Conservation (phyloP, 92 coral and sea anemone species). For the Zoanthus sansibaricus region DNA sequence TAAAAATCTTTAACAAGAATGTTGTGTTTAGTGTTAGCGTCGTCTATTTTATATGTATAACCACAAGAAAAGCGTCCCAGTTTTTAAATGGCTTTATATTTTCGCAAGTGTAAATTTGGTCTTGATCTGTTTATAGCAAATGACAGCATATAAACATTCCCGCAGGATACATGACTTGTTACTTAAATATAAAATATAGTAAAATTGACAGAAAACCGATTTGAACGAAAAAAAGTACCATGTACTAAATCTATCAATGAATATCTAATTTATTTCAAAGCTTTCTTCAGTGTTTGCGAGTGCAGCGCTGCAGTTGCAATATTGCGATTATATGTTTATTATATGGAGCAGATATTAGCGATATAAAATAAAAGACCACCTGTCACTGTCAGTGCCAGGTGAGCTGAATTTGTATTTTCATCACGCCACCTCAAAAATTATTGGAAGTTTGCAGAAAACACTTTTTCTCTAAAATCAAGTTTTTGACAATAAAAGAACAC, state of each 20-base stretch:
- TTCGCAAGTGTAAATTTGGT: background rate
- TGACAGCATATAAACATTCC: background rate
- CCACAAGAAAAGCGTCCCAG: background rate
- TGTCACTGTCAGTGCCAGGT: background rate
- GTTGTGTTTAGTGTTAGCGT: background rate
- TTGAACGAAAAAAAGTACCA: too few relatives aligned
- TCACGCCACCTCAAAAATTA: too few relatives aligned
- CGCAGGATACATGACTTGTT: background rate
- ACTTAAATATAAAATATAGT: background rate
- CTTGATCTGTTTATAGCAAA: background rate
- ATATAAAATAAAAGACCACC: background rate
- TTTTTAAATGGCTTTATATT: background rate
- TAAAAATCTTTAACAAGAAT: background rate
- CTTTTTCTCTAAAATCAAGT: background rate
- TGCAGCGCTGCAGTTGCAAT: too few relatives aligned
- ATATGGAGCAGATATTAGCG: too few relatives aligned
- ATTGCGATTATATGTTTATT: too few relatives aligned
- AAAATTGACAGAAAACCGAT: too few relatives aligned
- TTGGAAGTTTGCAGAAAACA: background rate
- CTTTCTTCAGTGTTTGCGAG: too few relatives aligned
- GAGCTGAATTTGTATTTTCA: too few relatives aligned
- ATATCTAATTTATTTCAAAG: too few relatives aligned
- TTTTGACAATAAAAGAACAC: background rate
- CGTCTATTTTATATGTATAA: background rate
- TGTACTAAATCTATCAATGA: too few relatives aligned